Evolutionary conservation across 2,797 vertebrate genomes (phyloP).

Genomic region (Aulostomus chinensis): DNA sequence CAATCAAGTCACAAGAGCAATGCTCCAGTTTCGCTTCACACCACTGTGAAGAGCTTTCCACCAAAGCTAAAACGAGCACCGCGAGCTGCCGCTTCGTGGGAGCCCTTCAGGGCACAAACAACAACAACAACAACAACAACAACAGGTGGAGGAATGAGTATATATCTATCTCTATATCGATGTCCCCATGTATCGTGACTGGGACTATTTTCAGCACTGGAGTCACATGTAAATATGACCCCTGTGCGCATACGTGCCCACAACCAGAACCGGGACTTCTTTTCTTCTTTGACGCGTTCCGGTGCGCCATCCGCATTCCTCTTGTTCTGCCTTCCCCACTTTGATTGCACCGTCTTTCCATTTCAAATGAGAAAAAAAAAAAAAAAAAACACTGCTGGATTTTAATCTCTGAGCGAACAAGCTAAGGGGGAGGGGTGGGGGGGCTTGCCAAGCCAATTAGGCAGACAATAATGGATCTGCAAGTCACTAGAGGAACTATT

Average conservation of each 20-base stretch:
- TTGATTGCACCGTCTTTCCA: conserved; percentile 44
- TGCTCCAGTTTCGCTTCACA: conserved; percentile 1
- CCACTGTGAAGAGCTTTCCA: conserved; percentile 18
- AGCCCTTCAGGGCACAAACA: conserved; percentile 19
- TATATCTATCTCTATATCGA: too few relatives aligned
- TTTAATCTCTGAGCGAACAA: conserved; percentile 66
- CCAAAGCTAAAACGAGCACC: conserved; percentile 15
- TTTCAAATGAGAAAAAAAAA: conserved; percentile 44
- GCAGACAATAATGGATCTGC: conserved; percentile 76
- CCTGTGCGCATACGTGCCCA: too few relatives aligned
- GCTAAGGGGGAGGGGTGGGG: conserved; percentile 37
- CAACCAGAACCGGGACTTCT: too few relatives aligned
- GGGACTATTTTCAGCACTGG: too few relatives aligned
- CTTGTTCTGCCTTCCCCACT: conserved; percentile 20
- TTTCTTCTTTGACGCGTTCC: too few relatives aligned
- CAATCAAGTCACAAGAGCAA: conserved; percentile 11
- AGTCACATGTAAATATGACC: too few relatives aligned
- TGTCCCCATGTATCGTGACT: too few relatives aligned
- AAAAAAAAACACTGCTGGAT: conserved; percentile 58
- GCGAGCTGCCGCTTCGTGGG: conserved; percentile 18
- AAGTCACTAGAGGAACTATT: conserved; percentile 76
- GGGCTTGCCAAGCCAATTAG: conserved; percentile 72
- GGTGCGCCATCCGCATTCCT: too few relatives aligned
- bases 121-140: too few relatives aligned
- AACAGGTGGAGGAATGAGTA: too few relatives aligned